Evolutionary conservation across 2,888 invertebrate genomes (phyloP).

Genomic region (Rhabditoides inermis): DNA sequence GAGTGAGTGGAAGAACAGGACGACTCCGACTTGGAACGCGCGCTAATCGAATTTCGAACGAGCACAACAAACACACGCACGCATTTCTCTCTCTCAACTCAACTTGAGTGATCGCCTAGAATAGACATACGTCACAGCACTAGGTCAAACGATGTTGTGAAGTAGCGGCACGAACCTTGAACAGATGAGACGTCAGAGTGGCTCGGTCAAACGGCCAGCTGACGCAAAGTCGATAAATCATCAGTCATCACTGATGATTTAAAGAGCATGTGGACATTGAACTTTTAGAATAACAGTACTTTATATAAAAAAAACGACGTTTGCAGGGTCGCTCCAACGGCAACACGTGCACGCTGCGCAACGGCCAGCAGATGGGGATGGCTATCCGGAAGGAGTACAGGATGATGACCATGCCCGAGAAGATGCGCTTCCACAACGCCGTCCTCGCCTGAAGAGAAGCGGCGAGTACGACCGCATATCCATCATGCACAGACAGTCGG

Average conservation of each 20-base stretch:
- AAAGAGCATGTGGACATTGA: too few species aligned
- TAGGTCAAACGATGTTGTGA: too few species aligned
- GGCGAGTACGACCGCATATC: constrained; percentile 47
- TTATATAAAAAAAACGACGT: too few species aligned
- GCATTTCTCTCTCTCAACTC: too few species aligned
- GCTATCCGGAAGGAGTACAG: constrained; percentile 31
- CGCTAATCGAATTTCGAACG: not conserved
- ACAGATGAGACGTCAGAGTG: too few species aligned
- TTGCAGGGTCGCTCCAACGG: constrained; percentile 23
- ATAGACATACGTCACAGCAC: too few species aligned
- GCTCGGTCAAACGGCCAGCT: too few species aligned
- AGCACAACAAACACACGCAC: not conserved
- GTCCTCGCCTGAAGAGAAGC: constrained; percentile 39
- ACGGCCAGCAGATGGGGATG: constrained; percentile 15
- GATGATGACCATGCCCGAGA: constrained; percentile 43
- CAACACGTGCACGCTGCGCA: constrained; percentile 16
- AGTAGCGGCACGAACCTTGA: too few species aligned
- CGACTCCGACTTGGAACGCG: not conserved
- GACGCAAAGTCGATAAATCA: too few species aligned
- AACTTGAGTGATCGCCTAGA: too few species aligned
- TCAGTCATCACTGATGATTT: too few species aligned
- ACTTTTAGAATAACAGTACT: too few species aligned
- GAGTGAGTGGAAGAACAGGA: constrained; percentile 1
- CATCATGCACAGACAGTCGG: constrained; percentile 45
- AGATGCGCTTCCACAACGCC: constrained; percentile 35